Conservation (phyloP, 2,797 vertebrate species). For the Telmatherina bonti region DNA sequence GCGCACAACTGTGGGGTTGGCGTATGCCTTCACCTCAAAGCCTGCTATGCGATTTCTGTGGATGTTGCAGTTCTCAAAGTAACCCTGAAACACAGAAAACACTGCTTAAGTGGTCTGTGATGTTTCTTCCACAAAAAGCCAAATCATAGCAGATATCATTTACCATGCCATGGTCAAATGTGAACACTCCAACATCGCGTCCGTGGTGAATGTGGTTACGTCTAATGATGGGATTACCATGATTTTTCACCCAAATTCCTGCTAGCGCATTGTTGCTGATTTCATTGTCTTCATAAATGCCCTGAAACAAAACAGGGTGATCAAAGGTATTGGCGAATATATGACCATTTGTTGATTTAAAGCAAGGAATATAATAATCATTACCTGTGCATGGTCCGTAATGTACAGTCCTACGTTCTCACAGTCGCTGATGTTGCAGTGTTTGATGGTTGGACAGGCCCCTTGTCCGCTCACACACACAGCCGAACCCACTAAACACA, state of each 20-base stretch:
- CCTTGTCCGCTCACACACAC: slow-evolving; percentile 99
- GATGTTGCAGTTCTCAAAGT: slow-evolving; percentile 99
- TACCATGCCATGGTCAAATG: slow-evolving; percentile 99
- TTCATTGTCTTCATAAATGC: slow-evolving; percentile 99
- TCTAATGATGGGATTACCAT: slow-evolving; percentile 99
- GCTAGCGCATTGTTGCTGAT: slow-evolving; percentile 99
- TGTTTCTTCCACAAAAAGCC: neutral
- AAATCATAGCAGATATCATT: neutral
- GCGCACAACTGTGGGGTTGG: slow-evolving; percentile 97
- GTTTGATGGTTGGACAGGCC: slow-evolving; percentile 98
- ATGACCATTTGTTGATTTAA: neutral
- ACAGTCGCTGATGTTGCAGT: slow-evolving; percentile 99
- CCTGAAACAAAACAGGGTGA: slow-evolving; percentile 76
- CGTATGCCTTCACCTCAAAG: slow-evolving; percentile 99
- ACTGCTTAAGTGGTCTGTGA: neutral
- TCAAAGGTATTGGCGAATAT: neutral
- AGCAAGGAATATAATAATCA: neutral
- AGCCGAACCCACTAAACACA: slow-evolving; percentile 92
- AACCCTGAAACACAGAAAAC: slow-evolving; percentile 84
- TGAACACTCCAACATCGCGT: slow-evolving; percentile 98
- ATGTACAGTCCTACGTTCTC: slow-evolving; percentile 99
- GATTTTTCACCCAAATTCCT: slow-evolving; percentile 99
- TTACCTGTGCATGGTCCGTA: slow-evolving; percentile 99
- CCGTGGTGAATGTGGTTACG: slow-evolving; percentile 99
- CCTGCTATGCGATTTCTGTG: slow-evolving; percentile 98